Base-by-base conservation (phyloP, 2,888 invertebrate species). In the Ashinkailepas kermadecensis region DNA sequence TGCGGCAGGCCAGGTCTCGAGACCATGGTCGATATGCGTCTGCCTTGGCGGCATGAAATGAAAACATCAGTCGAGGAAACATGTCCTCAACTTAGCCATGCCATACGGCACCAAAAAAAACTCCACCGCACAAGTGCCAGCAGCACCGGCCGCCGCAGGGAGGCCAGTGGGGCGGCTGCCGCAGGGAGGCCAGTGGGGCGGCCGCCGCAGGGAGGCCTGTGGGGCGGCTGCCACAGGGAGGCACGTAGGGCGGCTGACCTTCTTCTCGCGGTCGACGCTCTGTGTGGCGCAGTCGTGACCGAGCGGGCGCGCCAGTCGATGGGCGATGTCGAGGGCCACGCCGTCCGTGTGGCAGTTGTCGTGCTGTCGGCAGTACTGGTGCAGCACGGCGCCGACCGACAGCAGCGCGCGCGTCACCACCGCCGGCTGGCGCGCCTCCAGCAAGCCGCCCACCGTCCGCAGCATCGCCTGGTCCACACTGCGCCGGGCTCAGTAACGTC, bases 301-400 rank as follows among this genome's bases (percentile, higher is more conserved):
- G 25, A 82, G 39, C 39, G 82, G 82, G 10, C 67, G 25, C 6
- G 81, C 80, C 21, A 84, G 81, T 2, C 80, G 62, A 4, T 64
- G 81, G 82, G 83, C 81, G 25, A 82, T 82, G 62, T 81, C 70
- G 70, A 80, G 81, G 10, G 83, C 82, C 13, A 81, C 81, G 3
- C 39, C 62, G 62, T 81, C 64, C 7, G 59, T 18, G 11, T 74
- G 59, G 58, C 84, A 84, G 79, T 62, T 23, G 13, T 78, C 78
- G 80, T 84, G 83, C 67, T 83, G 81, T 11, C 74, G 81, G 58
- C 84, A 84, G 81, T 83, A 84, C 9, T 82, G 58, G 65, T 83
- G 81, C n/a, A 83, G 80, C n/a, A 84, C 81, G 10, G 83, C 81
- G 2, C 83, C 83, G 7, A 82, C 83, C 0, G 83, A 81, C 13